Base-by-base conservation (phyloP, 2,888 invertebrate genomes). In the Caenorhabditis sp. region DNA sequence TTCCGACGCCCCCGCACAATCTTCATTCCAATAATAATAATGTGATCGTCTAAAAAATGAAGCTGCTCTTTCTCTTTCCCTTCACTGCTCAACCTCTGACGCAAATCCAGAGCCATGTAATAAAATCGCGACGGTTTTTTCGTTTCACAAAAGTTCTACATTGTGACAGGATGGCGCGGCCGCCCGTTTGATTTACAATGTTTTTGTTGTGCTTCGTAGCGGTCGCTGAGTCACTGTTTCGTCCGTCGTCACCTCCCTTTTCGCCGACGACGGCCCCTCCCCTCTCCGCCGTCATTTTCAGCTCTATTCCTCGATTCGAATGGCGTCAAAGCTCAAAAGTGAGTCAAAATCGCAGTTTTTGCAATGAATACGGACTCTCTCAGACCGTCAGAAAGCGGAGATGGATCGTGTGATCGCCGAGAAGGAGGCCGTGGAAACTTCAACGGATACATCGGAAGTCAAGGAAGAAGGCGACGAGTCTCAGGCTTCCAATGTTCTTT, bases 301-400 rank as follows among this genome's bases (percentile, higher is more conserved):
- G 53, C 55, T 27, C 26, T 53, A 4, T 26, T 17, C 35, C 55
- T 37, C 39, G 26, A 11, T 26, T 52, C 6, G 9, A 9, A 75
- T 75, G 75, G 68, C 75, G 41, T 75, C 75, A 2, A 75, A 63
- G 37, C 56, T 75, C 32, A 75, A 75, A 52, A 56, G 68, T 68
- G 50, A 59, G 70, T n/a, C n/a, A n/a, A n/a, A n/a, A n/a, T n/a
- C n/a, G n/a, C n/a, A n/a, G n/a, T 59, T 30, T 0, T 20, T 32
- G 17, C n/a, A 11, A n/a, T n/a, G n/a, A n/a, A n/a, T n/a, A n/a
- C n/a, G n/a, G n/a, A 9, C 11, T 48, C 11, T 2, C 45, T 8
- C 55, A 56, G 62, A 71, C n/a, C 53, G 62, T 8, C 70, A 53
- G 22, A 62, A 52, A 48, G 53, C 46, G 8, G 53, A 66, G 26